Evolutionary conservation across 2,113 vertebrate genomes (phyloP).

Genomic region (Cairina moschata): DNA sequence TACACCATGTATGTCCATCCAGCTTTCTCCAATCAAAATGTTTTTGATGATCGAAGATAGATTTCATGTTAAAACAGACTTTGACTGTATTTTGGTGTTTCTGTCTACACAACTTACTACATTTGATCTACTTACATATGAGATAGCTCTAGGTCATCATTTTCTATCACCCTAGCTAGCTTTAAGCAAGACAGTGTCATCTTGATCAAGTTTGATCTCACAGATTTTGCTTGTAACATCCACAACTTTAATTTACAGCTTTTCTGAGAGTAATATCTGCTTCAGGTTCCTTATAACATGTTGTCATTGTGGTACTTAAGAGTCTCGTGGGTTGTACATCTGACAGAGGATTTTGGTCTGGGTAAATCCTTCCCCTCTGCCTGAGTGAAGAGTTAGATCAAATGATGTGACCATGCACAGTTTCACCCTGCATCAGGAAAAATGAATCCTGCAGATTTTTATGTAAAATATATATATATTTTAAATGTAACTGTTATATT

Average conservation of each 20-base stretch:
- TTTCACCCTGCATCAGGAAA: accelerated
- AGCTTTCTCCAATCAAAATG: not conserved
- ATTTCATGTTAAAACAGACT: not conserved
- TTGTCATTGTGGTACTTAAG: not conserved
- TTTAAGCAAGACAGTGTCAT: not conserved
- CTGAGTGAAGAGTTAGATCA: not conserved
- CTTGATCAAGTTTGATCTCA: not conserved
- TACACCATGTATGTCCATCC: not conserved
- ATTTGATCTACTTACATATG: not conserved
- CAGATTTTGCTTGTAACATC: not conserved
- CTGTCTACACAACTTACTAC: not conserved
- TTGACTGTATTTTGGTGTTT: not conserved
- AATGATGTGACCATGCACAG: not conserved
- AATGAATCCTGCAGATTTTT: not conserved
- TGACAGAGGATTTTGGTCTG: not conserved
- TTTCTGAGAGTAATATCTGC: not conserved
- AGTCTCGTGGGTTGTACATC: not conserved
- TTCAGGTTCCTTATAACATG: not conserved
- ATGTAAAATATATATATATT: not conserved
- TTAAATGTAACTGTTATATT: not conserved
- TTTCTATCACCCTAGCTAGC: not conserved
- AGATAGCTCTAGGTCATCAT: not conserved
- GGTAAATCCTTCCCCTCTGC: not conserved
- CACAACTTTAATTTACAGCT: not conserved
- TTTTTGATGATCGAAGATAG: not conserved